Conservation (phyloP, 1,140 invertebrate genomes). For the Apis florea region DNA sequence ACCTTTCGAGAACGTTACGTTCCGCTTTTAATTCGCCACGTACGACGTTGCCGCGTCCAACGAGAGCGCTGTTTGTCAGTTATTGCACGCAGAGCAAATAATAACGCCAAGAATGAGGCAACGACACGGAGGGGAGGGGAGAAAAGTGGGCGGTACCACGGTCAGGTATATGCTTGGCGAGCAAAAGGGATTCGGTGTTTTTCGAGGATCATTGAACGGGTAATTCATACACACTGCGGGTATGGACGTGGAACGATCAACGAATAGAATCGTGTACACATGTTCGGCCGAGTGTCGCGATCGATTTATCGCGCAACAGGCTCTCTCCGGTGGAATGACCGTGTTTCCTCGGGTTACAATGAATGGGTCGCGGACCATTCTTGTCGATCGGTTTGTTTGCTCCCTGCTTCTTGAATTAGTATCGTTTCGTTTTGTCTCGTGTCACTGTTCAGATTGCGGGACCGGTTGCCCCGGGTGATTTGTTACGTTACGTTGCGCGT, state of each 20-base stretch:
- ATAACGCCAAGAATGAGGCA: slow-evolving; percentile 48
- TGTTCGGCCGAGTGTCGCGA: slow-evolving; percentile 49
- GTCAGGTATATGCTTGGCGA: neutral
- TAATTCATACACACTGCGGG: slow-evolving; percentile 61
- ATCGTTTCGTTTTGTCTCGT: neutral
- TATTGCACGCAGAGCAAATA: slow-evolving; percentile 33
- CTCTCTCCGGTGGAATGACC: neutral
- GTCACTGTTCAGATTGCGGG: too few species aligned
- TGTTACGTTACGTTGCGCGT: too few species aligned
- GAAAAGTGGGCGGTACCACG: slow-evolving; percentile 16
- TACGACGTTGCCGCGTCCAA: slow-evolving; percentile 3
- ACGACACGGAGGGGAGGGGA: neutral
- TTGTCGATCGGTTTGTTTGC: neutral
- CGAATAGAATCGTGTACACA: slow-evolving; percentile 58
- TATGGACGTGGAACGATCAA: slow-evolving; percentile 58
- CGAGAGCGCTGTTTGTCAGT: slow-evolving; percentile 22
- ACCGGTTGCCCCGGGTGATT: neutral
- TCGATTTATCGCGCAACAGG: slow-evolving; percentile 51
- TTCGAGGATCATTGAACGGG: slow-evolving; percentile 62
- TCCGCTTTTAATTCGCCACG: slow-evolving; percentile 4
- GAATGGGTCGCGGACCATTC: neutral
- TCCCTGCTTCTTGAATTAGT: neutral
- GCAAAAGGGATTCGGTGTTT: slow-evolving; percentile 32
- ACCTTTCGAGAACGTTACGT: neutral
- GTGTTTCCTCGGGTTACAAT: neutral